Evolutionary conservation across 1,140 invertebrate genomes (phyloP), one percentile per base, ranked within the genome.

Genomic region (Drosophila serrata): DNA sequence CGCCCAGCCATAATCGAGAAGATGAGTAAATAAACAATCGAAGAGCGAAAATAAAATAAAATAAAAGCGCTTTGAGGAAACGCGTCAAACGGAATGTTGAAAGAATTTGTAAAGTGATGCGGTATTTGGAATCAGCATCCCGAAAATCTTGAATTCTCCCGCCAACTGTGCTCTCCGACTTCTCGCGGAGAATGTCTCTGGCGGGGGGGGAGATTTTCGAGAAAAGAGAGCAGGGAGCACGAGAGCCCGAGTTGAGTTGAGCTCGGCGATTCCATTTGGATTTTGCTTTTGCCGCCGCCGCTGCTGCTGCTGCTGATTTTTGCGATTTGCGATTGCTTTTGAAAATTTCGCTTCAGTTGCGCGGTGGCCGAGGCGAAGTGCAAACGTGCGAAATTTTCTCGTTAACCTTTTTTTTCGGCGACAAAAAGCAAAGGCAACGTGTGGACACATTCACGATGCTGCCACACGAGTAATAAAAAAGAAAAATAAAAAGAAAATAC

Each of bases 371-470:
- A 63, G 76, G 72, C 77, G 53, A 80, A 77, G 84, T 84, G 56
- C 49, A 87, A 87, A 87, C 84, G 84, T 88, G 80, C 72, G 76
- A 88, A 90, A 63, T 57, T 79, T 63, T 65, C 72, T 88, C 76
- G 80, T 69, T 59, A 43, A 55, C 62, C 43, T 33, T 27, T 55
- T 35, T 37, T 37, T 24, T 19, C n/a, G 51, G 40, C 59, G 59
- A 61, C 65, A 86, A 33, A 65, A 51, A 51, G n/a, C n/a, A 48
- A 42, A 48, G n/a, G 45, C 59, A 88, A 77, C 84, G 84, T 85
- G 74, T 81, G 74, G 56, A 78, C 33, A 78, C 33, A 53, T 76
- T 42, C 73, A 77, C 79, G 68, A 68, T 87, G 81, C 73, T 77
- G 80, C 68, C 85, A 75, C 85, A 81, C 22, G 55, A 70, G 43